Conservation (phyloP, 2,888 invertebrate genomes). For the Lasioglossum calceatum region DNA sequence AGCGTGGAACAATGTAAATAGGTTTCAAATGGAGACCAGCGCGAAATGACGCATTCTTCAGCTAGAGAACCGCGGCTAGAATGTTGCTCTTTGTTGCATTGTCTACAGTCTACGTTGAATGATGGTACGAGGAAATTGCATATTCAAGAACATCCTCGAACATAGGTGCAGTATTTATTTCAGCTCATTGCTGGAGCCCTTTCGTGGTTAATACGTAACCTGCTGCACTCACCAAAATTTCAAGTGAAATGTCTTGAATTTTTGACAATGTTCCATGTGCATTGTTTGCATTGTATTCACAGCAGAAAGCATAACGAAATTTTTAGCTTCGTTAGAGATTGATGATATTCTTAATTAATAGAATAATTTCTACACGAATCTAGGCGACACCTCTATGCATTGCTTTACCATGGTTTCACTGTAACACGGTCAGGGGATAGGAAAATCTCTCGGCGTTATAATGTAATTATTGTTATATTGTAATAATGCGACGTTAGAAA, state of each 20-base stretch:
- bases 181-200: background rate
- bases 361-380: background rate
- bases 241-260: background rate
- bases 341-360: background rate
- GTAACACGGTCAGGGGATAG: background rate
- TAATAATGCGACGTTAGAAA: background rate
- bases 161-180: background rate
- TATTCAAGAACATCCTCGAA: background rate
- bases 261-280: background rate
- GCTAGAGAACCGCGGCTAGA: background rate
- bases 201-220: too few relatives aligned
- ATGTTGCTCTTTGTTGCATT: conserved; percentile 23
- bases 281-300: background rate
- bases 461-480: too few relatives aligned
- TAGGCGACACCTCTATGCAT: background rate
- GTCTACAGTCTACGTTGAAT: conserved; percentile 1
- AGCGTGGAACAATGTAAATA: conserved; percentile 33
- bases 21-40: conserved; percentile 23
- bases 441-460: background rate
- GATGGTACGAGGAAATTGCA: too few relatives aligned
- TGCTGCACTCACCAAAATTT: too few relatives aligned
- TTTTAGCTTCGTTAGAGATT: background rate
- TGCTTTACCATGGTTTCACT: background rate
- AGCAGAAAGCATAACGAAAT: background rate
- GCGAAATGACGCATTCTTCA: background rate